These are phyloP conservation scores for Grantiella picta DNA, from an alignment of 2,113 vertebrate genomes.

Conservation along the genomic window DNA sequence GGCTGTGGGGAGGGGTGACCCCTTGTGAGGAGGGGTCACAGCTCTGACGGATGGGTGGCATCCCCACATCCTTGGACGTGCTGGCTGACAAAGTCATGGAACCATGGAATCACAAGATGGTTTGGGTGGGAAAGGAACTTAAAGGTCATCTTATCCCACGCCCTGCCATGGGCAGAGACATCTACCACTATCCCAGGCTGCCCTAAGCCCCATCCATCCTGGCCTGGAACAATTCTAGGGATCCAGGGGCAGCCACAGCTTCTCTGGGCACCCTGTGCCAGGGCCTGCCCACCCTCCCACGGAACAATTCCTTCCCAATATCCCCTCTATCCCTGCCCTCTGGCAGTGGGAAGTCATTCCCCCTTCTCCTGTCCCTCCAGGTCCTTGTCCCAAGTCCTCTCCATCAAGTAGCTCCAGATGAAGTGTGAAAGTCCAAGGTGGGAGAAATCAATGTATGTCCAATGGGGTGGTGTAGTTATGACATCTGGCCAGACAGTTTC, in stretches of 20 bases:
- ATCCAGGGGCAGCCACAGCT: background rate
- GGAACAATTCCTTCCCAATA: background rate
- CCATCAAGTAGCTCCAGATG: background rate
- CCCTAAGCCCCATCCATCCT: rapidly evolving
- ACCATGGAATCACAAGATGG: background rate
- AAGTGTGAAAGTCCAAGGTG: background rate
- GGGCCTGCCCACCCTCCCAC: rapidly evolving
- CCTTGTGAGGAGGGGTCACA: background rate
- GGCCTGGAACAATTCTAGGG: background rate
- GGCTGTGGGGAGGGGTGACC: background rate
- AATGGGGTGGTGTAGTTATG: background rate
- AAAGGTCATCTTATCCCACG: background rate
- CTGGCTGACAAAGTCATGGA: background rate
- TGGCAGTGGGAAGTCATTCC: background rate
- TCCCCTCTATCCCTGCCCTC: background rate
- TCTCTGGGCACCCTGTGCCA: background rate
- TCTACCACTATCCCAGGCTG: rapidly evolving
- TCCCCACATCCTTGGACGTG: background rate
- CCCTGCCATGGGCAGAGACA: background rate
- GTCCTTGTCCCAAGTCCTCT: background rate
- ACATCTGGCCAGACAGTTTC: background rate
- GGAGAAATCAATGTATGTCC: rapidly evolving
- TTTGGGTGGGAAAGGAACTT: background rate
- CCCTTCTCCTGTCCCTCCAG: background rate
- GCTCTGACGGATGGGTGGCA: background rate